These are phyloP conservation scores for Drosophila phalerata DNA, from an alignment of 2,888 invertebrate genomes.

Conservation along the genomic window DNA sequence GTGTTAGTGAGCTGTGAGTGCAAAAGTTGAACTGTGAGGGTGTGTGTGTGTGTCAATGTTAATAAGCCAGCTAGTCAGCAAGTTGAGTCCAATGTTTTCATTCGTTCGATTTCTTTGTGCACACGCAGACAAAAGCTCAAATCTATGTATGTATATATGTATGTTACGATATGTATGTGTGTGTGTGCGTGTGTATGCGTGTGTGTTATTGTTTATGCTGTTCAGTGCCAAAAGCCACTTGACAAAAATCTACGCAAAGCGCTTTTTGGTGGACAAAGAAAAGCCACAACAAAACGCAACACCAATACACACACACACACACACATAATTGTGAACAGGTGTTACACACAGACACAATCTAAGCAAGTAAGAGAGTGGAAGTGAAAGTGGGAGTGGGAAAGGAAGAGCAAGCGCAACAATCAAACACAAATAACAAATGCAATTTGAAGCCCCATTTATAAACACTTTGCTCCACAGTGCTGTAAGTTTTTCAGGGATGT, in stretches of 20 bases:
- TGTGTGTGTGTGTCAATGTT: constrained; percentile 55
- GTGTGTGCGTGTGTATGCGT: constrained; percentile 9
- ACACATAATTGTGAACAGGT: constrained; percentile 57
- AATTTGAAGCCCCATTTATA: constrained; percentile 27
- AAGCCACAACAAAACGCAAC: constrained; percentile 49
- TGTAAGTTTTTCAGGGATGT: not conserved
- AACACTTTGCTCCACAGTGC: constrained; percentile 28
- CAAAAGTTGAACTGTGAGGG: constrained; percentile 13
- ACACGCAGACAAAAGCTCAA: constrained; percentile 35
- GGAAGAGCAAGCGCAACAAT: not conserved
- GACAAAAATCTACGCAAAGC: constrained; percentile 66
- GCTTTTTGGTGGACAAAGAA: constrained; percentile 60
- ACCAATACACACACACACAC: constrained; percentile 26
- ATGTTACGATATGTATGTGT: not conserved
- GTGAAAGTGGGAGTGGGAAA: not conserved
- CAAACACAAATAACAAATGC: constrained; percentile 7
- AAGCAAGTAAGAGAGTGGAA: not conserved
- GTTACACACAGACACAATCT: constrained; percentile 40
- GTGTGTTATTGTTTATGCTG: constrained; percentile 69
- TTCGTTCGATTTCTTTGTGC: constrained; percentile 60
- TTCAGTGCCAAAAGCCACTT: constrained; percentile 78
- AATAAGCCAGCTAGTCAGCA: constrained; percentile 61
- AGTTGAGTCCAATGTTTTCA: constrained; percentile 34
- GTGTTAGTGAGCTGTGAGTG: constrained; percentile 23
- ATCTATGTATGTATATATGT: not conserved